phyloP scores from a whole-genome alignment of 2,113 vertebrate genomes.

The Gambusia holbrooki region DNA sequence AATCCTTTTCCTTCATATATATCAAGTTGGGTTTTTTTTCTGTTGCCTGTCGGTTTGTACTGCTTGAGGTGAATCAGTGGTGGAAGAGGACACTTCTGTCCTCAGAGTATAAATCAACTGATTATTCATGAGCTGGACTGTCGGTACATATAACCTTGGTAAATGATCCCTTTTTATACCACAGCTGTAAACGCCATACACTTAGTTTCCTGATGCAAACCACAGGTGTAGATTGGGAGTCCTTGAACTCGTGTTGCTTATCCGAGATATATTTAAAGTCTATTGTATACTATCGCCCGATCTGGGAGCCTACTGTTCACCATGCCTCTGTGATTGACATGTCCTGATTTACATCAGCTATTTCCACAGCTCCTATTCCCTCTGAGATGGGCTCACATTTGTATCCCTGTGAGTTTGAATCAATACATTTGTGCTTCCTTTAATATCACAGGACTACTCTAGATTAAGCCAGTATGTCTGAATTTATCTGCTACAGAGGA shows the following conservation, averaged over 20 bases:
- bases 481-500: conserved; percentile 46
- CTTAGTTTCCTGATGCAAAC: conserved; percentile 53
- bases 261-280: conserved; percentile 46
- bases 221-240: conserved; percentile 18
- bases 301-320: conserved; percentile 40
- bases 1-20: not conserved
- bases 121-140: conserved; percentile 60
- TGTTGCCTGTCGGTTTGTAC: conserved; percentile 15
- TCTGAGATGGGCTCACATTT: conserved; percentile 23
- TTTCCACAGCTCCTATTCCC: conserved; percentile 10
- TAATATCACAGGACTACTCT: conserved; percentile 26
- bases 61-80: conserved; percentile 36
- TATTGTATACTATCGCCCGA: conserved; percentile 17
- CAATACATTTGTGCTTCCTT: conserved; percentile 46
- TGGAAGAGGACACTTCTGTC: conserved; percentile 56
- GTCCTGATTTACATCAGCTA: conserved; percentile 56
- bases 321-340: conserved; percentile 33
- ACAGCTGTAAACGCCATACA: conserved; percentile 33
- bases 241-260: conserved; percentile 52
- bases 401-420: conserved; percentile 34
- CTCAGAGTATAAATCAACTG: conserved; percentile 49
- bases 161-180: conserved; percentile 56
- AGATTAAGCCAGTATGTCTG: conserved; percentile 28
- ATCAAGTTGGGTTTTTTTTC: conserved; percentile 7
- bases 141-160: conserved; percentile 53